phyloP scores from a whole-genome alignment of 2,113 vertebrate genomes.

The Muntiacus reevesi region DNA sequence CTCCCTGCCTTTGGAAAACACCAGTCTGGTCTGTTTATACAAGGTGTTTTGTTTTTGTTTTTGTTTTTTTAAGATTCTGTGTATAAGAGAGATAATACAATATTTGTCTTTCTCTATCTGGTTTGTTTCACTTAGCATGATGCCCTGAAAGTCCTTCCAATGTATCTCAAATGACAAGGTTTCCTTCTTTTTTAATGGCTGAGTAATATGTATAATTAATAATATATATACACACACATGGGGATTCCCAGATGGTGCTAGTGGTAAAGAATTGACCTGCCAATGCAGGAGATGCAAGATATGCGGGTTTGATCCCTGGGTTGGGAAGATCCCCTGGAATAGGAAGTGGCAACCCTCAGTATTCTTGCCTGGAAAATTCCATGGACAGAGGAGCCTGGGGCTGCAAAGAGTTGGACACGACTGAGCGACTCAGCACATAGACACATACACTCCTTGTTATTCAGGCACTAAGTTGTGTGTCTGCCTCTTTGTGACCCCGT shows the following conservation, averaged over 20 bases:
- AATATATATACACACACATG: background rate
- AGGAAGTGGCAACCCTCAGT: background rate
- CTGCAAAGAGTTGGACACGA: background rate
- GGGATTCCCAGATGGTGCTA: background rate
- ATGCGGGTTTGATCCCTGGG: background rate
- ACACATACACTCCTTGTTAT: background rate
- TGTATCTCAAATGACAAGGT: background rate
- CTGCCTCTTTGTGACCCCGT: background rate
- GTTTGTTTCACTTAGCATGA: background rate
- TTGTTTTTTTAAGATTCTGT: background rate
- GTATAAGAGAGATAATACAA: background rate
- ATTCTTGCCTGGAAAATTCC: background rate
- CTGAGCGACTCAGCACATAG: background rate
- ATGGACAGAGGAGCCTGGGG: background rate
- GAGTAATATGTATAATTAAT: background rate
- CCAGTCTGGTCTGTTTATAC: background rate
- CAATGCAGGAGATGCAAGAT: background rate
- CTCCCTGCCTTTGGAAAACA: background rate
- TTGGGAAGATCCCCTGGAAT: background rate
- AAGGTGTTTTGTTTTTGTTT: background rate
- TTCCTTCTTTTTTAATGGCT: background rate
- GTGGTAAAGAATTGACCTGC: background rate
- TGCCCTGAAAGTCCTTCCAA: background rate
- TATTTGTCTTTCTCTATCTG: background rate
- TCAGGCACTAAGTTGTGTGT: background rate